Evolutionary conservation across 2,888 invertebrate genomes (phyloP).

Genomic region (Schizaphis graminum): DNA sequence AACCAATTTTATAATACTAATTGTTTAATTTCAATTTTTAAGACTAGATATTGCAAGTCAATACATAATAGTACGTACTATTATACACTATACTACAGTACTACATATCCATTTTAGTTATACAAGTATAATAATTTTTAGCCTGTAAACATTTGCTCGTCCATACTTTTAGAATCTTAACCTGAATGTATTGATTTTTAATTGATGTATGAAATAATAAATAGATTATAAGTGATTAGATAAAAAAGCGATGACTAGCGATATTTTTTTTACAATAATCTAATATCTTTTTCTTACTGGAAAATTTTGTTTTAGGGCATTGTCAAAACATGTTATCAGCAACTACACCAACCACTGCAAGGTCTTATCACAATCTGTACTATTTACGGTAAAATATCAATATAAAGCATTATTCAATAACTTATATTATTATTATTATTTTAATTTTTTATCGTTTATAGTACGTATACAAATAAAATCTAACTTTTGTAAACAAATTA

Average conservation of each 20-base stretch:
- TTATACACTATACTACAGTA: too few species aligned
- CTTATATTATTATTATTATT: neutral
- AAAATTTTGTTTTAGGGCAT: neutral
- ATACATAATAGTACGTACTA: neutral
- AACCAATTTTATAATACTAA: neutral
- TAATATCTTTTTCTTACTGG: neutral
- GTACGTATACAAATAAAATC: neutral
- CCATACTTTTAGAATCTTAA: neutral
- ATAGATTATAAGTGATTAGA: neutral
- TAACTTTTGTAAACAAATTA: neutral
- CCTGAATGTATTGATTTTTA: neutral
- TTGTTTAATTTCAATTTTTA: neutral
- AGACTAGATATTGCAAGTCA: neutral
- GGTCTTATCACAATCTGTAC: neutral
- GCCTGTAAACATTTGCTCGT: neutral
- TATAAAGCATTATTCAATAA: neutral
- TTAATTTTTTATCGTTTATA: neutral
- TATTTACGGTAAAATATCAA: neutral
- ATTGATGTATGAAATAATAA: neutral
- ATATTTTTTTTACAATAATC: too few species aligned
- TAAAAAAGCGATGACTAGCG: neutral
- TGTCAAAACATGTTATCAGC: neutral
- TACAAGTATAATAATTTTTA: neutral
- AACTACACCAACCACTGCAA: neutral
- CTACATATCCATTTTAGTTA: too few species aligned